Percentiles rank a stretch among this genome's conserved stretches.
phyloP scores from a whole-genome alignment of 2,113 vertebrate species.

The Leucoraja erinaceus region DNA sequence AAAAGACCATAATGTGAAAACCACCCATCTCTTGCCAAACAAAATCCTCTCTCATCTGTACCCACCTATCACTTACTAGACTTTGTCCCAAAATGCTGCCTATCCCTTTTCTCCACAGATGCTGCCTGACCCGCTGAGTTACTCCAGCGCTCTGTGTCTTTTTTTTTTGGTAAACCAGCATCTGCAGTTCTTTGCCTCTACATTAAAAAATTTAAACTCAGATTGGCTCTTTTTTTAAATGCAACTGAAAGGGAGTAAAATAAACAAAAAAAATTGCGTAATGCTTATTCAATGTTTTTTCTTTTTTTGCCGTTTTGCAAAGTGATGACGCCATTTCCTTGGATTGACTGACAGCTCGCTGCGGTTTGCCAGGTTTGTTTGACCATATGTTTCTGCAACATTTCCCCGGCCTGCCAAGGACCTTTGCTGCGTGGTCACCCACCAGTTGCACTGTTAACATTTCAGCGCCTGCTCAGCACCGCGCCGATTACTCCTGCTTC shows the following conservation, averaged over 20 bases:
- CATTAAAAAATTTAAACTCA: background rate
- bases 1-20: too few relatives aligned
- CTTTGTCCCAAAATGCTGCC: too few relatives aligned
- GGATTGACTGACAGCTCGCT: background rate
- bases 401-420: background rate
- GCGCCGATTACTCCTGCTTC: background rate
- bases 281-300: background rate
- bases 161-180: too few relatives aligned
- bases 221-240: background rate
- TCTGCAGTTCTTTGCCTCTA: too few relatives aligned
- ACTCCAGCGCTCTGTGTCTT: too few relatives aligned
- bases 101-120: too few relatives aligned
- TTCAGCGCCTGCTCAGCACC: background rate
- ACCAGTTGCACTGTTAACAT: background rate
- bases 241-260: background rate
- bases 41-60: too few relatives aligned
- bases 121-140: too few relatives aligned
- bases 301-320: background rate
- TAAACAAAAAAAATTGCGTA: background rate
- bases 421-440: too few relatives aligned
- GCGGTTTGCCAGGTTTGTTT: background rate
- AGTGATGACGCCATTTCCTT: background rate
- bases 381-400: background rate
- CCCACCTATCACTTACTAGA: too few relatives aligned
- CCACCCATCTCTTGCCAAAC: too few relatives aligned